Conservation (phyloP, 2,888 invertebrate species). For the Eurytoma adleriae region DNA sequence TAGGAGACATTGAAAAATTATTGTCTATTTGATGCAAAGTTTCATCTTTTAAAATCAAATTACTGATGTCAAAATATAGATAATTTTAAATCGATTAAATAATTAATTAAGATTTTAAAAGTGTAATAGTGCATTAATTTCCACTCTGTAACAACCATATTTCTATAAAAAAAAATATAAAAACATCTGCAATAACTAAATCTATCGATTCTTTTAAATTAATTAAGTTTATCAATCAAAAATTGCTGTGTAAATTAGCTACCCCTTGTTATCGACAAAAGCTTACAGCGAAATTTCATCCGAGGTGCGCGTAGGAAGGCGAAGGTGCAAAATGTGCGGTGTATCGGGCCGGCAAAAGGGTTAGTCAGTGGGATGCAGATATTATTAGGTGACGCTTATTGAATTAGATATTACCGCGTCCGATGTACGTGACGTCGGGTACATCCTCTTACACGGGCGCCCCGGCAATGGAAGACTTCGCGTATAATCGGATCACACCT, state of each 20-base stretch:
- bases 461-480: slow-evolving; percentile 23
- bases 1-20: too few relatives aligned
- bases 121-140: too few relatives aligned
- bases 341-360: background rate
- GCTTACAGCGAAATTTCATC: too few relatives aligned
- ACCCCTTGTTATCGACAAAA: too few relatives aligned
- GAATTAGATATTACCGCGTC: slow-evolving; percentile 30
- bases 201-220: background rate
- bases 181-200: too few relatives aligned
- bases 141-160: too few relatives aligned
- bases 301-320: background rate
- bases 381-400: slow-evolving; percentile 10
- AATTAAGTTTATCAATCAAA: background rate
- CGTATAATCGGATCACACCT: slow-evolving; percentile 39
- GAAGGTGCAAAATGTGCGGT: background rate
- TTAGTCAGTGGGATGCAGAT: background rate
- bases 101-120: too few relatives aligned
- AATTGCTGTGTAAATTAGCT: background rate
- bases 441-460: slow-evolving; percentile 18
- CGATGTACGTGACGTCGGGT: background rate
- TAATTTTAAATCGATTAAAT: too few relatives aligned
- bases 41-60: too few relatives aligned
- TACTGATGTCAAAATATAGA: too few relatives aligned
- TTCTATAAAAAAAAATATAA: too few relatives aligned
- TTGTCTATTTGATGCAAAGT: too few relatives aligned